phyloP scores from a whole-genome alignment of 2,797 vertebrate genomes.

The Ctenosaura bakeri region DNA sequence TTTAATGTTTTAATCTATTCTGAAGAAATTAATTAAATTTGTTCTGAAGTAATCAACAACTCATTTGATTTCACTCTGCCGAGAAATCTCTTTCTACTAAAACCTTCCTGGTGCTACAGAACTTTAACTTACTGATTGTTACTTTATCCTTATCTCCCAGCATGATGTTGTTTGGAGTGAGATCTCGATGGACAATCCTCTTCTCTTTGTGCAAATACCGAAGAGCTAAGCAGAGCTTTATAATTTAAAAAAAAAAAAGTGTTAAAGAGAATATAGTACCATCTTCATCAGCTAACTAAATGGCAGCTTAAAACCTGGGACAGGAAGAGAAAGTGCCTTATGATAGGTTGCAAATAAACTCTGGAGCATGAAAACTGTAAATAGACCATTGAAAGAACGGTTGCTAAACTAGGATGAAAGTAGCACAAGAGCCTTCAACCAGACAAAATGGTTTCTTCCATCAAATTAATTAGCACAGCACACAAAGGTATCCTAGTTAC shows the following conservation, averaged over 20 bases:
- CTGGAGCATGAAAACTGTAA: background rate
- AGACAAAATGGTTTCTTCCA: background rate
- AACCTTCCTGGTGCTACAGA: background rate
- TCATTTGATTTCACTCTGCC: background rate
- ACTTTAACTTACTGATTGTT: conserved; percentile 87
- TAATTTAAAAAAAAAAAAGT: conserved; percentile 61
- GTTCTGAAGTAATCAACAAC: background rate
- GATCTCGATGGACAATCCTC: conserved; percentile 90
- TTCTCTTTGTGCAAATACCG: conserved; percentile 93
- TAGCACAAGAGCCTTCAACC: background rate
- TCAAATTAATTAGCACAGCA: background rate
- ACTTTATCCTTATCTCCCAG: conserved; percentile 91
- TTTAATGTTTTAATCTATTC: background rate
- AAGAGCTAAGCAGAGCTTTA: conserved; percentile 91
- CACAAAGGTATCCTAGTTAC: background rate
- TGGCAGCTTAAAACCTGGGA: background rate
- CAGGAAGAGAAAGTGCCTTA: background rate
- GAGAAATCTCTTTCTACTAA: background rate
- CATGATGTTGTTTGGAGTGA: conserved; percentile 92
- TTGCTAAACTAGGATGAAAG: background rate
- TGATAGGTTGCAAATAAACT: background rate
- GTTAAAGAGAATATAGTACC: conserved; percentile 7
- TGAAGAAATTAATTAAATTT: background rate
- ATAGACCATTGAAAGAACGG: background rate
- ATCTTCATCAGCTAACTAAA: conserved; percentile 1